These are phyloP conservation scores for Podilymbus podiceps DNA, from an alignment of 2,113 vertebrate genomes.

Conservation along the genomic window DNA sequence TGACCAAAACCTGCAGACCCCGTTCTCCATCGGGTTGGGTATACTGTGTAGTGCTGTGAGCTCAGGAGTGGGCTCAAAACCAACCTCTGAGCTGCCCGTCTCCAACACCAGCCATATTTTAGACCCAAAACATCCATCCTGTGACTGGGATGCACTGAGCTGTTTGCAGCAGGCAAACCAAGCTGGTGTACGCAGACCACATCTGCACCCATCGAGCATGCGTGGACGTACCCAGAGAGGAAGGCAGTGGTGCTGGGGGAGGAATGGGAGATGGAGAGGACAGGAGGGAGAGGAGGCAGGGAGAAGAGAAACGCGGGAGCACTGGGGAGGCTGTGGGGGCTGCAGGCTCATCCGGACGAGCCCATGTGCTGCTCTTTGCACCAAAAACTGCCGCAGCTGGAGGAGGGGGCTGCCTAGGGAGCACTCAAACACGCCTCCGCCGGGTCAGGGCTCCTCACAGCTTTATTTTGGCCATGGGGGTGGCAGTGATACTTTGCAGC, in stretches of 20 bases:
- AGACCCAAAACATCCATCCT: not conserved
- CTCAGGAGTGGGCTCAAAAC: not conserved
- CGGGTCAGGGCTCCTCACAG: slow-evolving; percentile 22
- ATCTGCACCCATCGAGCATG: rapidly evolving
- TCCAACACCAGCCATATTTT: rapidly evolving
- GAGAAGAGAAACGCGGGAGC: rapidly evolving
- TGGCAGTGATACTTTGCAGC: not conserved
- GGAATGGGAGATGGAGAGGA: not conserved
- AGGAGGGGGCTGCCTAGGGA: slow-evolving; percentile 27
- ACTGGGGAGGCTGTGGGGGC: not conserved
- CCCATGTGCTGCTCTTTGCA: not conserved
- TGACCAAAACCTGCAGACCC: not conserved
- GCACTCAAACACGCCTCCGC: not conserved
- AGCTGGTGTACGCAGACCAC: not conserved
- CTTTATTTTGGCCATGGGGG: slow-evolving; percentile 15
- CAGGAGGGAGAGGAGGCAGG: not conserved
- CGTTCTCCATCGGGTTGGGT: not conserved
- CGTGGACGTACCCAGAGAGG: rapidly evolving
- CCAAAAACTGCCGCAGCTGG: not conserved
- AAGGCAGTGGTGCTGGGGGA: not conserved
- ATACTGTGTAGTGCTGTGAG: rapidly evolving
- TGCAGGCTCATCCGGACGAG: rapidly evolving
- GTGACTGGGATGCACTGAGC: not conserved
- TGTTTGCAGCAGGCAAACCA: not conserved
- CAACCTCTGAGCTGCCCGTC: rapidly evolving